Evolutionary conservation across 2,888 invertebrate genomes (phyloP).

Genomic region (Lapara coniferarum): DNA sequence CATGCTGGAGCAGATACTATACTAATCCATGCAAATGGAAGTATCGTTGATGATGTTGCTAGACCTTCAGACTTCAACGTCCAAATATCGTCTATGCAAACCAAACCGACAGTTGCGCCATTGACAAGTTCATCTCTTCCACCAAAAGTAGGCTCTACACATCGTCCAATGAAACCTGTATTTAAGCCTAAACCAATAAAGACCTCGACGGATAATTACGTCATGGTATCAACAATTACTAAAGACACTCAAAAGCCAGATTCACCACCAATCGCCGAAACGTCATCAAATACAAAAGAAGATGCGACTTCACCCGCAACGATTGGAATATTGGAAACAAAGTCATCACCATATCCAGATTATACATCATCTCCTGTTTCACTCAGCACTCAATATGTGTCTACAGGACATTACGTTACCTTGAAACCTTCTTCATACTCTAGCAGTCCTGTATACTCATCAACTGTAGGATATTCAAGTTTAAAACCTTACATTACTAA

Average conservation of each 20-base stretch:
- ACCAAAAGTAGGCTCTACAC: slow-evolving; percentile 68
- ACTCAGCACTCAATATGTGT: slow-evolving; percentile 63
- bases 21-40: slow-evolving; percentile 83
- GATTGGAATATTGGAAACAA: slow-evolving; percentile 63
- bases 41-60: slow-evolving; percentile 78
- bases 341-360: slow-evolving; percentile 66
- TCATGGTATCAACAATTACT: slow-evolving; percentile 83
- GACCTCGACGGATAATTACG: slow-evolving; percentile 76
- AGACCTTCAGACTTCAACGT: slow-evolving; percentile 80
- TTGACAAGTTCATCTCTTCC: slow-evolving; percentile 59
- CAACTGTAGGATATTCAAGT: slow-evolving; percentile 34
- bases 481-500: slow-evolving; percentile 49
- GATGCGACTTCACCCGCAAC: slow-evolving; percentile 63
- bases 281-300: slow-evolving; percentile 70
- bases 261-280: slow-evolving; percentile 79
- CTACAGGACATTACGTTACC: slow-evolving; percentile 75
- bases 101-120: slow-evolving; percentile 70
- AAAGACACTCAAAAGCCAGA: slow-evolving; percentile 75
- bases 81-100: slow-evolving; percentile 77
- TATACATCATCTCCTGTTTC: slow-evolving; percentile 57
- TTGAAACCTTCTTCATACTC: slow-evolving; percentile 61
- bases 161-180: slow-evolving; percentile 76
- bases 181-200: slow-evolving; percentile 81
- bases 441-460: slow-evolving; percentile 32
- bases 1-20: slow-evolving; percentile 86